phyloP scores from a whole-genome alignment of 2,113 vertebrate species.

The Lichenostomus cassidix region DNA sequence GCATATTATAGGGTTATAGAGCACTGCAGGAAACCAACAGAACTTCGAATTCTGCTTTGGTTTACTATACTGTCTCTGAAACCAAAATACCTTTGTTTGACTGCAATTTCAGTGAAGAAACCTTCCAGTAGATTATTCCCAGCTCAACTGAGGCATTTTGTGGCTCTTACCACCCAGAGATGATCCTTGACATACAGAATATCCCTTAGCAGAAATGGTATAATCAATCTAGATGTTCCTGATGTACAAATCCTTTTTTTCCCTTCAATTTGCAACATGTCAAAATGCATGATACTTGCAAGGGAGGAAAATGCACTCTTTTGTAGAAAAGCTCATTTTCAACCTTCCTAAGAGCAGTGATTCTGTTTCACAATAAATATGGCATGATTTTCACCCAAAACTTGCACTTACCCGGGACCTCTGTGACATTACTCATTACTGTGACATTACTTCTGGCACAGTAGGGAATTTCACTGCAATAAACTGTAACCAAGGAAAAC shows the following conservation, averaged over 20 bases:
- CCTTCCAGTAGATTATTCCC: background rate
- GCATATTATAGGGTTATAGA: background rate
- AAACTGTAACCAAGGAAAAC: background rate
- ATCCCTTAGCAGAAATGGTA: background rate
- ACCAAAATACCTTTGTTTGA: background rate
- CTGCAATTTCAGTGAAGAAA: background rate
- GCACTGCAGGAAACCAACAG: background rate
- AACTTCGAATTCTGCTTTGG: background rate
- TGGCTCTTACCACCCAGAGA: background rate
- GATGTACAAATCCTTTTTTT: background rate
- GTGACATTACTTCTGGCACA: background rate
- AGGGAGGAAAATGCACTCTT: background rate
- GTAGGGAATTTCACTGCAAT: background rate
- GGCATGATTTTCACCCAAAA: background rate
- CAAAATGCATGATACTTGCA: background rate
- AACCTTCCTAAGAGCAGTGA: background rate
- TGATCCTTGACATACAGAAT: background rate
- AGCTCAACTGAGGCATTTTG: background rate
- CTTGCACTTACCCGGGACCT: background rate
- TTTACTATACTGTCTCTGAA: background rate
- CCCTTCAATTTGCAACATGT: background rate
- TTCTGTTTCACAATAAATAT: background rate
- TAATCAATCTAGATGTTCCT: background rate
- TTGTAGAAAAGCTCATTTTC: background rate
- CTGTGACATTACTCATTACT: background rate